Base-by-base conservation (phyloP, 2,888 invertebrate species). In the Limnephilus marmoratus region DNA sequence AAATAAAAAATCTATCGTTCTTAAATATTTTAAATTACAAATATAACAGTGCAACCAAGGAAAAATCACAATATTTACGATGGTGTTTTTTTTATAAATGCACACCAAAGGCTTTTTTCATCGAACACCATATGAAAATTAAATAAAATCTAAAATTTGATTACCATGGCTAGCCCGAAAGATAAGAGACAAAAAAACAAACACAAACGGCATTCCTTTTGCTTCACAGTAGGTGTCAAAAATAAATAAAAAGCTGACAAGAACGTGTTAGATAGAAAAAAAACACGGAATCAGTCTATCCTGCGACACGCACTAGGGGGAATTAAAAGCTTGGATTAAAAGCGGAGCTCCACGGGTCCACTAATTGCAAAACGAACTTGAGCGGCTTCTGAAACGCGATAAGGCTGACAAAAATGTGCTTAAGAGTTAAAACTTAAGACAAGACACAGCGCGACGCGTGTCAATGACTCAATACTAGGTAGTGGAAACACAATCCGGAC, bases 291-390 rank as follows among this genome's bases (percentile, higher is more conserved):
- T 24, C 85, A 24, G 34, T 82, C 82, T 82, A 31, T 18, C 31
- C 82, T 34, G 34, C 31, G 29, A 53, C 31, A 87, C 87, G 31
- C 87, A 31, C 31, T 53, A 15, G 45, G n/a, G 24, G 29, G 45
- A 45, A 86, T 86, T 86, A 86, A 45, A n/a, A 86, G 85, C 68
- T 87, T 34, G 34, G 31, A 87, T 87, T 87, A 89, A 49, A 87
- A n/a, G 12, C 68, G 81, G 80, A 89, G 37, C 34, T 89, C 12
- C 31, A 34, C 37, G 41, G 37, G 81, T 80, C 81, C 88, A 89
- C 88, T 89, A 85, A 86, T 86, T 89, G 37, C 80, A 34, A 80
- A 37, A 80, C 68, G 34, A 80, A 89, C 88, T 89, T 89, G 34
- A 68, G n/a, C 11, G 80, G 88, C 81, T 80, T 89, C 88, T 34